These are phyloP conservation scores for Macropus fuliginosus DNA, from an alignment of 2,797 vertebrate genomes.

Conservation along the genomic window DNA sequence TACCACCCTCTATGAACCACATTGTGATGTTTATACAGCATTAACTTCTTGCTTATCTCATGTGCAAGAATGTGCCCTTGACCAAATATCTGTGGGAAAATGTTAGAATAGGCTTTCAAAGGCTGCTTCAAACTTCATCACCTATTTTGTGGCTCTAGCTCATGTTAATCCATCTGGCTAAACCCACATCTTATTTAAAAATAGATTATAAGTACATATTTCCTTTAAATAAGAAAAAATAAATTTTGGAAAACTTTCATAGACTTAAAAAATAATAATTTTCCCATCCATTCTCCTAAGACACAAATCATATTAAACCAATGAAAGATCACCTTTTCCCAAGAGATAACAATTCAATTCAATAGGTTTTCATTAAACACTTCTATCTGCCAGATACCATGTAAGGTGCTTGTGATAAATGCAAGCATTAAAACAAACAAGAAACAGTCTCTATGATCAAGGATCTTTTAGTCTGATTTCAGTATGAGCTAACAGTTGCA, in stretches of 20 bases:
- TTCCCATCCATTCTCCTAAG: not conserved
- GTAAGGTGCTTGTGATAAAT: not conserved
- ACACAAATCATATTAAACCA: not conserved
- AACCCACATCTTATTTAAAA: conserved; percentile 38
- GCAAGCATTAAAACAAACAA: not conserved
- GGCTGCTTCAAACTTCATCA: conserved; percentile 31
- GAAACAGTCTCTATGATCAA: not conserved
- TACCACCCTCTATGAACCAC: conserved; percentile 58
- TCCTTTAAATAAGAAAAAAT: conserved; percentile 28
- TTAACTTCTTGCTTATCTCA: conserved; percentile 62
- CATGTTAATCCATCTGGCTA: conserved; percentile 19
- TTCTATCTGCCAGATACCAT: not conserved
- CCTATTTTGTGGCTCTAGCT: conserved; percentile 11
- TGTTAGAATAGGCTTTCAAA: conserved; percentile 52
- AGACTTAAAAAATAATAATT: conserved; percentile 45
- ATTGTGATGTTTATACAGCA: conserved; percentile 52
- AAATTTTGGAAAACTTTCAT: conserved; percentile 27
- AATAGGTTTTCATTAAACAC: not conserved
- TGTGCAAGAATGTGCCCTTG: conserved; percentile 36
- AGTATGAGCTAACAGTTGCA: not conserved
- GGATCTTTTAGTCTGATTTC: not conserved
- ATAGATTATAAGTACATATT: not conserved
- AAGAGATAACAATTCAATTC: not conserved
- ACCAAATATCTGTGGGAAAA: conserved; percentile 60
- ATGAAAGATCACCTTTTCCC: not conserved